A percentile compares a stretch with the other conserved stretches of the same genome.
Conservation (phyloP, 2,113 vertebrate genomes). For the Lynx canadensis region DNA sequence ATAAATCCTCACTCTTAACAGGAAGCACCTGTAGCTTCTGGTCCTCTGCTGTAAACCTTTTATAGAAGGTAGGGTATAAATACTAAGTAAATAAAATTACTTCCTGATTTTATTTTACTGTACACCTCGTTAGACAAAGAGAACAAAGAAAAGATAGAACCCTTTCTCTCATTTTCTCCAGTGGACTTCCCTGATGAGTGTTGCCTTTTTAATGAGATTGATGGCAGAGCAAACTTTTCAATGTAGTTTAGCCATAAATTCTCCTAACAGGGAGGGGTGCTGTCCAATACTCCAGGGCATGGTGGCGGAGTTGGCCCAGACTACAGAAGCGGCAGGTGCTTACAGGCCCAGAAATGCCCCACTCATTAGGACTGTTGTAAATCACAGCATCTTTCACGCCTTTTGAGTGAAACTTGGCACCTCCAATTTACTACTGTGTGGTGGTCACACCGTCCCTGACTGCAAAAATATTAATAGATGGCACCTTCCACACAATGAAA, state of each 20-base stretch:
- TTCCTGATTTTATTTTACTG: neutral
- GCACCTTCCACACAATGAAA: slow-evolving; percentile 28
- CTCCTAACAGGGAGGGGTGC: neutral
- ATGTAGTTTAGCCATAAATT: neutral
- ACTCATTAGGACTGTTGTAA: slow-evolving; percentile 55
- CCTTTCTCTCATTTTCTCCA: neutral
- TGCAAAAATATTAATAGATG: slow-evolving; percentile 52
- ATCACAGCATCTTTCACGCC: slow-evolving; percentile 44
- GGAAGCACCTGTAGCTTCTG: neutral
- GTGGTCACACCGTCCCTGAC: slow-evolving; percentile 14
- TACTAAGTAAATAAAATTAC: neutral
- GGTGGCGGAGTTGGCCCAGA: neutral
- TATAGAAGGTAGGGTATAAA: neutral
- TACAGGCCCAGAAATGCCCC: neutral
- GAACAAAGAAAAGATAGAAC: neutral
- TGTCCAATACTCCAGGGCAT: neutral
- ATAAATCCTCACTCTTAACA: neutral
- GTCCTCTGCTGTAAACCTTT: neutral
- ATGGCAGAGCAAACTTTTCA: neutral
- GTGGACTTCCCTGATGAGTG: neutral
- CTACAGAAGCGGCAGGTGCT: slow-evolving; percentile 45
- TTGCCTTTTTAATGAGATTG: neutral
- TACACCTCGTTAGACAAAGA: neutral
- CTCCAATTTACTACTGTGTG: neutral
- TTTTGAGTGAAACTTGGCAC: slow-evolving; percentile 69